Base-by-base conservation (phyloP, 2,888 invertebrate genomes). In the Brachypalpus laphriformis region DNA sequence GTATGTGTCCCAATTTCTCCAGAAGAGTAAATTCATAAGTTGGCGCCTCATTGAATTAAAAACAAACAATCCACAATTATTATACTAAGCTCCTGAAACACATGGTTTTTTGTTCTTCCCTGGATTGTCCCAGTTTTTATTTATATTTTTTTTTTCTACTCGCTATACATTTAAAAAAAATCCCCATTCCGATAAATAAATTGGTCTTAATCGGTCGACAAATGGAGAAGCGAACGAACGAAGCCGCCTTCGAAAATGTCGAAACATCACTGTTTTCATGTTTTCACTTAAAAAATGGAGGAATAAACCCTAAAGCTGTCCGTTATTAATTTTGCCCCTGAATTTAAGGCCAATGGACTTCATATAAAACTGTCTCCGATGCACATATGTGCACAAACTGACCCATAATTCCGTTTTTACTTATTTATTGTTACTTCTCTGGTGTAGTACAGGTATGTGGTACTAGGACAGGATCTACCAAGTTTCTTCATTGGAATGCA, bases 281-380 rank as follows among this genome's bases (percentile, higher is more conserved):
- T 57, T 70, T 31, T 3, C 14, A 70, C 45, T 56, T 31, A 56
- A 56, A 57, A 22, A 20, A 20, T 40, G 3, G 6, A 14, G 18
- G 14, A 42, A 31, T 9, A 40, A 54, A 54, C 68, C 22, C 37
- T 9, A 54, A 54, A 68, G 11, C 54, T 68, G 37, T 54, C 14
- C 66, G 16, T 25, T 40, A 68, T 68, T 11, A 22, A 14, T 56
- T 45, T 56, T 34, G 66, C 66, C 80, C 74, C 47, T 74, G 80
- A 80, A 59, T 47, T 45, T 59, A 66, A 59, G 80, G 80, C 80
- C 66, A 80, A 74, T 74, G 66, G 74, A 80, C 80, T 80, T 80
- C 14, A 74, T 18, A 80, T 34, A 66, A 74, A 80, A 74, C 42
- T 47, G 72, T 78, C 57, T 49, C 45, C 56, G 57, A 71, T 47